phyloP scores from a whole-genome alignment of 2,113 vertebrate genomes.

The Athene noctua region DNA sequence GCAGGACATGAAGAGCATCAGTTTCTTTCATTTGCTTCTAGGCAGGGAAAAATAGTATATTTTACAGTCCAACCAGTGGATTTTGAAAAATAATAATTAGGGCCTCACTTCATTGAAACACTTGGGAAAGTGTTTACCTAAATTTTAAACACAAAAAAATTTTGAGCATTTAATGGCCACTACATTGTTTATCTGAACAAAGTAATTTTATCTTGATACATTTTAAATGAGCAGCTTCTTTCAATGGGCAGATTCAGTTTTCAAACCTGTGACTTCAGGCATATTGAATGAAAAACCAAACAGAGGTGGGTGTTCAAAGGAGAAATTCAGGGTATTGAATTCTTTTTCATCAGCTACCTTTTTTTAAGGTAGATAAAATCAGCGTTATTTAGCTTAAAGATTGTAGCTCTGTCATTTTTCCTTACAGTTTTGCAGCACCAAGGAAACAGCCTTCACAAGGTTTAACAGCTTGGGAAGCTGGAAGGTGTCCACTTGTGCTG shows the following conservation, averaged over 20 bases:
- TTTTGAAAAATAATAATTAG: not conserved
- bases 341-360: not conserved
- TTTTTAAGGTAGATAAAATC: not conserved
- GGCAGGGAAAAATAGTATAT: not conserved
- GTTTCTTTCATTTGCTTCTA: not conserved
- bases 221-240: not conserved
- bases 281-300: not conserved
- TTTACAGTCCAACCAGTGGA: not conserved
- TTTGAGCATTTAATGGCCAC: not conserved
- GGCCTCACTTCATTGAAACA: not conserved
- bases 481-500: not conserved
- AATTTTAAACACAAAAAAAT: not conserved
- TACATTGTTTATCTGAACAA: not conserved
- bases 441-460: not conserved
- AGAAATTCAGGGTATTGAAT: not conserved
- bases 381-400: not conserved
- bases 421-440: not conserved
- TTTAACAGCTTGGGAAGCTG: not conserved
- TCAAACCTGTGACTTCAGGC: not conserved
- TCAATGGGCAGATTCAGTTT: not conserved
- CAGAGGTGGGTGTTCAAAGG: accelerated
- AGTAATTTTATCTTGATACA: not conserved
- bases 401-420: not conserved
- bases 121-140: not conserved
- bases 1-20: not conserved